Base-by-base conservation (phyloP, 2,888 invertebrate genomes). In the Rhimphoctona megacephalus region DNA sequence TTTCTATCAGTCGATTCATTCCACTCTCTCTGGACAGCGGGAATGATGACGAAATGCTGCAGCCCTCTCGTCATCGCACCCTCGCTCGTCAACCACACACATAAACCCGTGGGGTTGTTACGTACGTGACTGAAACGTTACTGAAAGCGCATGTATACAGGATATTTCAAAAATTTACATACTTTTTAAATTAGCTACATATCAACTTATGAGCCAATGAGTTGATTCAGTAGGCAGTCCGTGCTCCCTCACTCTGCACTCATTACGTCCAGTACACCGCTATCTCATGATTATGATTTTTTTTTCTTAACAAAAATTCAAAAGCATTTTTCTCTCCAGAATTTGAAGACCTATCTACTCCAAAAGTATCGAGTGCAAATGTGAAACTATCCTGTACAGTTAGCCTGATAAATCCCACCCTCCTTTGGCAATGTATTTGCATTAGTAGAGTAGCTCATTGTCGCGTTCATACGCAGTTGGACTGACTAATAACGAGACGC, bases 401-500 rank as follows among this genome's bases (percentile, higher is more conserved):
- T 2, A 25, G 33, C 49, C 36, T 33, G 33, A 33, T n/a, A 3
- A 11, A 19, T 54, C 22, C 9, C 36, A 22, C 43, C 46, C 73
- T 39, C 57, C 54, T 52, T 54, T 49, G 25, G 39, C 30, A n/a
- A 43, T 70, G 61, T 57, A 73, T 66, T 76, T 70, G 52, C 57
- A 14, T 76, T 25, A 22, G 72, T 52, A 52, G 43, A 49, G 49
- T 52, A 25, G 66, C 33, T 46, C 76, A 22, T 76, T 46, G 30
- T 57, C 57, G 22, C 52, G 17, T 25, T 14, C 2, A 46, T 61
- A 30, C 46, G 39, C 76, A 76, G 61, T 61, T 91, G 90, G 89
- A 90, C 88, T 90, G 87, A 89, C 91, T 92, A 92, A 92, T 92
- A 90, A 92, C 90, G 90, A 91, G 90, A 90, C 90, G 89, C 90